Conservation (phyloP, 2,888 invertebrate genomes). For the Operophtera brumata region DNA sequence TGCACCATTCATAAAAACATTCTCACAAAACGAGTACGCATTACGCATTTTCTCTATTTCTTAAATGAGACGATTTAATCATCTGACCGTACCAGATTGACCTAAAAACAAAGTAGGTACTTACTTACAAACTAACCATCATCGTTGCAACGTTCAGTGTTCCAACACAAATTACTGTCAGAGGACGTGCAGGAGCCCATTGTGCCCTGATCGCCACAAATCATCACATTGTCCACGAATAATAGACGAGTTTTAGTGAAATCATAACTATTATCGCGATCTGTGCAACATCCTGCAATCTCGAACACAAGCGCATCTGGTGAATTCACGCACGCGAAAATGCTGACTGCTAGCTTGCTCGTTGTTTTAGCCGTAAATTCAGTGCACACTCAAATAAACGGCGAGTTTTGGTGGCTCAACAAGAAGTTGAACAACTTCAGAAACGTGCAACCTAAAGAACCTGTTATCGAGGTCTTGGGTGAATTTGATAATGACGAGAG, state of each 20-base stretch:
- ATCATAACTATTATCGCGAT: constrained; percentile 55
- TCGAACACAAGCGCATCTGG: constrained; percentile 40
- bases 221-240: constrained; percentile 57
- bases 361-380: constrained; percentile 42
- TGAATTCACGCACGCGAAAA: constrained; percentile 38
- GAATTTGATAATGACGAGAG: constrained; percentile 65
- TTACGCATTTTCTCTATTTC: no score
- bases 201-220: constrained; percentile 45
- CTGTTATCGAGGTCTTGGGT: constrained; percentile 55
- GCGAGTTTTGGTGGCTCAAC: constrained; percentile 72
- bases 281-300: constrained; percentile 64
- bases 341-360: constrained; percentile 43
- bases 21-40: no score
- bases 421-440: constrained; percentile 52
- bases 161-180: constrained; percentile 41
- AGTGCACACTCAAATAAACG: constrained; percentile 56
- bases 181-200: constrained; percentile 48
- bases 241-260: constrained; percentile 56
- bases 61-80: not conserved
- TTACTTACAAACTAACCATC: constrained; percentile 9
- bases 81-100: constrained; percentile 33
- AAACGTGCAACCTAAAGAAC: constrained; percentile 44
- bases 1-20: no score
- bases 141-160: constrained; percentile 39
- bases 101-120: constrained; percentile 38